Base-by-base conservation (phyloP, 2,888 invertebrate genomes). In the Griposia aprilina region DNA sequence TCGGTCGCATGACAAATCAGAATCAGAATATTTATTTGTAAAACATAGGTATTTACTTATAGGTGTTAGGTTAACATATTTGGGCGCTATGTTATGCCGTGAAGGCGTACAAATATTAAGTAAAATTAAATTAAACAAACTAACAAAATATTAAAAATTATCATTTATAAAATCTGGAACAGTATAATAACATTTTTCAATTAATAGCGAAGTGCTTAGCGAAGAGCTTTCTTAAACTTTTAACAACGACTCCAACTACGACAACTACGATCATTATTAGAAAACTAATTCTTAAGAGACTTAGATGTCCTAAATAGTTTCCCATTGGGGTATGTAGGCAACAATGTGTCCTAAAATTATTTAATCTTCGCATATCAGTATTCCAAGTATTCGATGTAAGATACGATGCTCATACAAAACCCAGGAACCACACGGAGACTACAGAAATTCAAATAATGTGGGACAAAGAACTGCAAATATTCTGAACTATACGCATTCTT, bases 381-480 rank as follows among this genome's bases (percentile, higher is more conserved):
- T 81, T 71, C 67, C 23, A 67, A 68, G 67, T 72, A 83, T 81
- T 45, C 71, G 83, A 83, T 83, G 52, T 63, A 63, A 71, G 83
- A 83, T 71, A 69, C 30, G 65, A 67, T 23, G 48, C 48, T 23
- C 65, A 36, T 81, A 60, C 48, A 68, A 78, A 63, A 80, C 70
- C 45, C 30, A 15, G 60, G 67, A 36, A n/a, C n/a, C 48, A 65
- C 30, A 70, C 60, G 36, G 8, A 63, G 62, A 41, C 63, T 80
- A 59, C 72, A 84, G 82, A 83, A 67, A 83, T 83, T 84, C 72
- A 80, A 83, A 57, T 80, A 76, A 83, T 83, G 80, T 83, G 60
- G 84, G 71, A 76, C 82, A 83, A 73, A 73, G 81, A 80, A 84
- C 84, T 80, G 67, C 52, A 72, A 26, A 72, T 72, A 80, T 82